Conservation (phyloP, 2,888 invertebrate species). For the Monoplex corrugatus region DNA sequence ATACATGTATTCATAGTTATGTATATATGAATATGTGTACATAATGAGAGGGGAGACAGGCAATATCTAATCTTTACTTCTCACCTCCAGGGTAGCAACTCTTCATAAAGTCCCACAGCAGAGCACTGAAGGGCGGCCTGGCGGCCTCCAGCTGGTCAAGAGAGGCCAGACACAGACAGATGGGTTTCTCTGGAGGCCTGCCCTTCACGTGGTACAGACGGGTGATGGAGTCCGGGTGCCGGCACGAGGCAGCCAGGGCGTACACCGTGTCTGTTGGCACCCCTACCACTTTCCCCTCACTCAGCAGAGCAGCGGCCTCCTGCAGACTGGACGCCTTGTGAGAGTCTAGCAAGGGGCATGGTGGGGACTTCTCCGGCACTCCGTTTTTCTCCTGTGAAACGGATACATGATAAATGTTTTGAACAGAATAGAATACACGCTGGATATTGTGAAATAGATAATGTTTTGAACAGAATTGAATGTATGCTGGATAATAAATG, state of each 20-base stretch:
- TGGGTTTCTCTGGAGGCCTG: constrained; percentile 69
- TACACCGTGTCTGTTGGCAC: constrained; percentile 69
- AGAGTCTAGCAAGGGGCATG: constrained; percentile 64
- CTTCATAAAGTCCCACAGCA: constrained; percentile 68
- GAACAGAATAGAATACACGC: too few species aligned
- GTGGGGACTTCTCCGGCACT: constrained; percentile 57
- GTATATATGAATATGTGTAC: too few species aligned
- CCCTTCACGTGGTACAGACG: constrained; percentile 65
- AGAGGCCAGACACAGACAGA: constrained; percentile 67
- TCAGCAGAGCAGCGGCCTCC: constrained; percentile 60
- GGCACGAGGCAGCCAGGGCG: constrained; percentile 64
- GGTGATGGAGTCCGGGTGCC: constrained; percentile 61
- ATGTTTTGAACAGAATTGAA: too few species aligned
- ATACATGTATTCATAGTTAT: too few species aligned
- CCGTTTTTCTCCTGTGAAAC: too few species aligned
- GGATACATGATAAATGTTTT: too few species aligned
- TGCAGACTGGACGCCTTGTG: constrained; percentile 60
- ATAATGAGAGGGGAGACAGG: too few species aligned
- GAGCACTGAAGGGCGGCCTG: constrained; percentile 62
- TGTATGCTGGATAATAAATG: too few species aligned
- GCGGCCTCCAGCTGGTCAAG: constrained; percentile 65
- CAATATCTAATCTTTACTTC: too few species aligned
- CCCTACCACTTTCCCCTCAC: constrained; percentile 64
- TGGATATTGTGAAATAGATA: too few species aligned
- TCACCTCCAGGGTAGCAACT: constrained; percentile 66